A percentile compares a stretch with the other conserved stretches of the same genome.
Evolutionary conservation across 2,888 invertebrate species (phyloP).

Genomic region (Machimus rusticus): DNA sequence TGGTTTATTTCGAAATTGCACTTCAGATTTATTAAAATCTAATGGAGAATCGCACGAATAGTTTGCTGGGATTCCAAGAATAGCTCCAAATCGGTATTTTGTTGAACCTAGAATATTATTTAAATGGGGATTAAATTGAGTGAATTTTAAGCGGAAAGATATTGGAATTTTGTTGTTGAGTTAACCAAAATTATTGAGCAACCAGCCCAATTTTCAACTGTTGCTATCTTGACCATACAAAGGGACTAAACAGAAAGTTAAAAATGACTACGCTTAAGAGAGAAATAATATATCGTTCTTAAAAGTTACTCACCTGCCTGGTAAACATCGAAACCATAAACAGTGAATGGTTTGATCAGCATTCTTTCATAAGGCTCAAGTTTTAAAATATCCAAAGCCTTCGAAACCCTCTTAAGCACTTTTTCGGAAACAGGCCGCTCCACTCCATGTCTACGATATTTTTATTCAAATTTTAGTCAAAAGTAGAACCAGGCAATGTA

Average conservation of each 20-base stretch:
- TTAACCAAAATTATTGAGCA: too few species aligned
- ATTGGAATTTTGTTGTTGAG: too few species aligned
- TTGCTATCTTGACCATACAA: too few species aligned
- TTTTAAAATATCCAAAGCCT: conserved; percentile 70
- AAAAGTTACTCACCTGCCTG: conserved; percentile 68
- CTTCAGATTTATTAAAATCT: conserved; percentile 68
- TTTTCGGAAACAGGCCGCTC: conserved; percentile 66
- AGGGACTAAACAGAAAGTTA: too few species aligned
- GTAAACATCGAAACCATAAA: conserved; percentile 76
- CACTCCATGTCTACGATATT: conserved; percentile 66
- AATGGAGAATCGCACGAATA: conserved; percentile 68
- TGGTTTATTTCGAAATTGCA: conserved; percentile 69
- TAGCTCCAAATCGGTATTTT: conserved; percentile 68
- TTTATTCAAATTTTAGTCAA: not conserved
- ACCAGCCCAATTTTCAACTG: too few species aligned
- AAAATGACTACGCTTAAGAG: not conserved
- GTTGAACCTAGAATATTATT: conserved; percentile 61
- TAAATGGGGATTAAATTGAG: not conserved
- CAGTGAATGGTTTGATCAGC: conserved; percentile 72
- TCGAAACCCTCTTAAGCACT: conserved; percentile 65
- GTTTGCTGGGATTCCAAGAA: conserved; percentile 78
- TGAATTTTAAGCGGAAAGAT: not conserved
- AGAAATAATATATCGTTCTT: not conserved
- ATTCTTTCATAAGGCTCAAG: conserved; percentile 64
- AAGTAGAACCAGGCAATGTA: conserved; percentile 55